Evolutionary conservation across 1,140 invertebrate genomes (phyloP).

Genomic region (Charaxes varanes): DNA sequence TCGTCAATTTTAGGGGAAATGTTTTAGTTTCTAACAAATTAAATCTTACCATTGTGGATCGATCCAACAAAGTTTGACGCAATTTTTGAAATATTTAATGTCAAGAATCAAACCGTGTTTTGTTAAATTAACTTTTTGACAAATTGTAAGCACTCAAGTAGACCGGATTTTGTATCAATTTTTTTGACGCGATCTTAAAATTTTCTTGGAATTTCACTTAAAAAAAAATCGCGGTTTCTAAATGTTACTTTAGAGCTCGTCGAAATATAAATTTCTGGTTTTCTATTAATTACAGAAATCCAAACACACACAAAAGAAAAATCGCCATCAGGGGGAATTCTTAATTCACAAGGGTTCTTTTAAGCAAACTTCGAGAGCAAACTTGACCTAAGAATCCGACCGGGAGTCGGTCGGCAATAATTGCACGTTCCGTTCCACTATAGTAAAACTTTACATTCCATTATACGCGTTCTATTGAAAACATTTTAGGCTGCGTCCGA

Average conservation of each 20-base stretch:
- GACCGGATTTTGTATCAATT: no score
- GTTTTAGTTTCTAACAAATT: constrained; percentile 48
- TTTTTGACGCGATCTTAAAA: no score
- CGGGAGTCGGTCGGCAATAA: constrained; percentile 66
- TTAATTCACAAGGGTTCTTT: constrained; percentile 58
- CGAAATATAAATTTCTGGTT: no score
- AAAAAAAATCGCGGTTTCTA: no score
- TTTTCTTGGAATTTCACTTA: no score
- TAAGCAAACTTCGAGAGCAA: constrained; percentile 59
- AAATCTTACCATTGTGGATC: constrained; percentile 38
- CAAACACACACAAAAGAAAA: constrained; percentile 40
- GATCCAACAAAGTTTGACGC: constrained; percentile 21
- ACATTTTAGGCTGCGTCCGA: no score
- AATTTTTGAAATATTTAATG: no score
- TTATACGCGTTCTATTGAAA: constrained; percentile 69
- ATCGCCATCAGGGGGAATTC: constrained; percentile 42
- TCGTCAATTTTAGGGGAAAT: constrained; percentile 55
- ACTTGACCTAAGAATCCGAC: constrained; percentile 70
- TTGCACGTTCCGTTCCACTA: constrained; percentile 61
- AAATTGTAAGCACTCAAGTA: constrained; percentile 12
- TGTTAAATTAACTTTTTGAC: no score
- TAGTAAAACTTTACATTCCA: constrained; percentile 65
- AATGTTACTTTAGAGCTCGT: no score
- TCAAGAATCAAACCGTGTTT: no score
- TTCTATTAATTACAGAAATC: constrained; percentile 43